phyloP scores from a whole-genome alignment of 2,113 vertebrate species.

The Crocuta crocuta region DNA sequence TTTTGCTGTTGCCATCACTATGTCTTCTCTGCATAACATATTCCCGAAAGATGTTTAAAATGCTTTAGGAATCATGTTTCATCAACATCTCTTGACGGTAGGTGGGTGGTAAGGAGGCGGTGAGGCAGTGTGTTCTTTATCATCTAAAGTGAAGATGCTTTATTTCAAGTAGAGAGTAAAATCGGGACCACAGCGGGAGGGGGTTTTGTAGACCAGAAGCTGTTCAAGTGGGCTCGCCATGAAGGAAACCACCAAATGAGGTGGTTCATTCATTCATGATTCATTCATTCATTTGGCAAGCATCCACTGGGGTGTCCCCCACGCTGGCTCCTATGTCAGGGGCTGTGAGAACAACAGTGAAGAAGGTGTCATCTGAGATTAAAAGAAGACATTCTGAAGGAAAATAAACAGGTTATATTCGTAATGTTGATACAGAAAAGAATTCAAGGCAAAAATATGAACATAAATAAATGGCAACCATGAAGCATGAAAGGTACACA shows the following conservation, averaged over 20 bases:
- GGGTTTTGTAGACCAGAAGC: not conserved
- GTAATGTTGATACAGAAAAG: not conserved
- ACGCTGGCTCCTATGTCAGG: rapidly evolving
- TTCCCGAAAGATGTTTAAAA: not conserved
- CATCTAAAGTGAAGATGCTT: not conserved
- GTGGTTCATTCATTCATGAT: too few relatives aligned
- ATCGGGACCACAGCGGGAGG: rapidly evolving
- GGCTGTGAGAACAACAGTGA: not conserved
- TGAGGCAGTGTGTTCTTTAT: not conserved
- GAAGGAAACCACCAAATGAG: not conserved
- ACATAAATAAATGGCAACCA: not conserved
- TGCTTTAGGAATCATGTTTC: not conserved
- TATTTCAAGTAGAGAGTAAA: not conserved
- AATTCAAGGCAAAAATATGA: not conserved
- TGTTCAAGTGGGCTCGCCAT: not conserved
- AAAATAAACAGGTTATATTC: not conserved
- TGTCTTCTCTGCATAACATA: not conserved
- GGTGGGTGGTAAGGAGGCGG: not conserved
- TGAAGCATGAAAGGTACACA: not conserved
- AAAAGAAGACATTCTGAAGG: not conserved
- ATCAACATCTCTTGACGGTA: not conserved
- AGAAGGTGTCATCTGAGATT: not conserved
- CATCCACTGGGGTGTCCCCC: not conserved
- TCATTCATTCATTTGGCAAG: not conserved
- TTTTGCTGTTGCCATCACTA: not conserved